A percentile compares a stretch with the other conserved stretches of the same genome.
phyloP scores from a whole-genome alignment of 1,140 invertebrate species.

The Platyura marginata region DNA sequence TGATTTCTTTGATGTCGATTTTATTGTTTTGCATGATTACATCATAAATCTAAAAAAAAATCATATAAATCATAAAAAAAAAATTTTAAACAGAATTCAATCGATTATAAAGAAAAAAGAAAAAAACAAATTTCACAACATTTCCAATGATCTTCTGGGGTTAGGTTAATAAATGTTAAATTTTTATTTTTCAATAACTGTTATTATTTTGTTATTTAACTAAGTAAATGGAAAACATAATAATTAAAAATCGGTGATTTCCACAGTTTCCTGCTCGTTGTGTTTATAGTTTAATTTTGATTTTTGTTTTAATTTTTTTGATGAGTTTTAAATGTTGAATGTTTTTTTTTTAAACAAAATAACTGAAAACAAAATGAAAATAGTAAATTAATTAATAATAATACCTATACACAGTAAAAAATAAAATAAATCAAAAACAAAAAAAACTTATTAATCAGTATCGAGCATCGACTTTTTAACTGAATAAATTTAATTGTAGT shows the following conservation, averaged over 20 bases:
- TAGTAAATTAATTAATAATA: too few species aligned
- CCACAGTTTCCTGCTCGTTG: not conserved
- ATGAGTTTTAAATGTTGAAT: not conserved
- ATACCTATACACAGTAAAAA: slow-evolving; percentile 1
- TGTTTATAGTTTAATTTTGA: not conserved
- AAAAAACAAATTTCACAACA: not conserved
- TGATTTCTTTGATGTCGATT: too few species aligned
- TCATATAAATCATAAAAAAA: not conserved
- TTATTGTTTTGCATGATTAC: too few species aligned
- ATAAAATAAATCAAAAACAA: slow-evolving; percentile 1
- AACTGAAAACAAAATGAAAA: slow-evolving; percentile 1
- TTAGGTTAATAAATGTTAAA: not conserved
- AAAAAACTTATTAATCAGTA: not conserved
- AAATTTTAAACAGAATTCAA: not conserved
- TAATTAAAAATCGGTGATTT: not conserved
- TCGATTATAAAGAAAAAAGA: not conserved
- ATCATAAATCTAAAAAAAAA: not conserved
- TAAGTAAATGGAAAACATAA: too few species aligned
- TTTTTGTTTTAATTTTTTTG: not conserved
- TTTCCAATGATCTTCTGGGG: slow-evolving; percentile 1
- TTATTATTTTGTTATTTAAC: too few species aligned
- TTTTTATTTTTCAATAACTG: not conserved
- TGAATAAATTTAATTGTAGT: slow-evolving; percentile 40
- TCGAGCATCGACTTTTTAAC: not conserved
- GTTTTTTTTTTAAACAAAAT: not conserved